Percentiles rank a stretch among this genome's conserved stretches.
Conservation (phyloP, 2,113 vertebrate species). For the Dromiciops gliroides region DNA sequence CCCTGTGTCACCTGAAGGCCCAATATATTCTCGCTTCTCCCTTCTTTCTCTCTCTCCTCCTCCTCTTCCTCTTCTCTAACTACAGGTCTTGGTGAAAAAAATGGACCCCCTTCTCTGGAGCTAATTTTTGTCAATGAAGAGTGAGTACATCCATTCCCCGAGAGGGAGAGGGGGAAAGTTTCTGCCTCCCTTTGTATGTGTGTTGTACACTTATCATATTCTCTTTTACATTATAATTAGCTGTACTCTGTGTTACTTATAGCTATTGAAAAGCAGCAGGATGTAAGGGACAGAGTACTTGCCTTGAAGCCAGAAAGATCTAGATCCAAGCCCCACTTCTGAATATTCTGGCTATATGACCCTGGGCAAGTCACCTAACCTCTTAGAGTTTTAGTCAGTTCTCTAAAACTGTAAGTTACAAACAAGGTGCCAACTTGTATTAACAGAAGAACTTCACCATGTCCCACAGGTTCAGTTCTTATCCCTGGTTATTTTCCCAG, state of each 20-base stretch:
- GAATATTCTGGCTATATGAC: neutral
- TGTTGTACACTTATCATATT: neutral
- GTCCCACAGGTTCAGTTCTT: neutral
- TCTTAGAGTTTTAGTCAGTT: neutral
- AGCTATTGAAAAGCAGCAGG: neutral
- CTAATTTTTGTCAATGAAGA: conserved; percentile 88
- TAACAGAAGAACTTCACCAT: neutral
- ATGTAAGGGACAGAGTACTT: neutral
- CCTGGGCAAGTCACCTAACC: neutral
- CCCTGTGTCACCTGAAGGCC: neutral
- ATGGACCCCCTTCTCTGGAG: conserved; percentile 81
- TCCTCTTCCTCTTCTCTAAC: conserved; percentile 22
- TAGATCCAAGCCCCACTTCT: neutral
- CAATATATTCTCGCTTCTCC: neutral
- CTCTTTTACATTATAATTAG: neutral
- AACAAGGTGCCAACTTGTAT: neutral
- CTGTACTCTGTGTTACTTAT: neutral
- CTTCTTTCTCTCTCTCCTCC: neutral
- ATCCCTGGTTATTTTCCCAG: neutral
- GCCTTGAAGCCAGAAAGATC: neutral
- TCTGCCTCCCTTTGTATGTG: neutral
- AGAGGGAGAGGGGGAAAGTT: neutral
- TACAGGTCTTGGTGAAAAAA: conserved; percentile 80
- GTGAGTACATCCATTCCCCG: conserved; percentile 80
- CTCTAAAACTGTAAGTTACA: neutral